Evolutionary conservation across 2,113 vertebrate genomes (phyloP), one percentile per base, ranked within the genome.

Genomic region (Reinhardtius hippoglossoides): DNA sequence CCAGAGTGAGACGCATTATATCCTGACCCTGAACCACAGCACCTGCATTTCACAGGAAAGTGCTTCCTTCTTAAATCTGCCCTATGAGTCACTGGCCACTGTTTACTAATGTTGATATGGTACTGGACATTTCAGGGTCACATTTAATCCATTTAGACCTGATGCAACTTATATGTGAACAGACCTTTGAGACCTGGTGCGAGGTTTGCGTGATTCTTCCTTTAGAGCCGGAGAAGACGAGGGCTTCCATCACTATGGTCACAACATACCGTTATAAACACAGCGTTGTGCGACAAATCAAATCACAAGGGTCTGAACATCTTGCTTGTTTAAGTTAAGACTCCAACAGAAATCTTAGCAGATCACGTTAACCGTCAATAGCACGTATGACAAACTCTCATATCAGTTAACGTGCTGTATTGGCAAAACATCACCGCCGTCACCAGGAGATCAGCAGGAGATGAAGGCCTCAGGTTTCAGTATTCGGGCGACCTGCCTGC

Each of bases 381-480:
- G 79, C 75, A 66, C 54, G 27, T 40, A 59, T 48, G 27, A 67
- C 4, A 6, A 48, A 48, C 31, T 31, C 40, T 48, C 15, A 5
- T 48, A 48, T 48, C 35, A 52, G 24, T 50, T 59, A 12, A 20
- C 50, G 16, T 24, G 13, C 24, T 65, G 20, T 5, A 65, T 20
- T 54, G 71, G 18, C 24, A 59, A 63, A 87, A 15, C 59, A 54
- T 57, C 72, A 12, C 4, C 72, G 44, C 54, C n/a, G n/a, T n/a
- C n/a, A n/a, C n/a, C n/a, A n/a, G n/a, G 13, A 24, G 64, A 74
- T 42, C 40, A 50, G 26, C 44, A 50, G 21, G 65, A 71, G 3
- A 56, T 61, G n/a, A 21, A 18, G 60, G 79, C 35, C 52, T 88
- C 83, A 21, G 68, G 76, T 88, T 91, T 82, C 80, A 73, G 37